Conservation (phyloP, 1,140 invertebrate species). For the Ceratina japonica region DNA sequence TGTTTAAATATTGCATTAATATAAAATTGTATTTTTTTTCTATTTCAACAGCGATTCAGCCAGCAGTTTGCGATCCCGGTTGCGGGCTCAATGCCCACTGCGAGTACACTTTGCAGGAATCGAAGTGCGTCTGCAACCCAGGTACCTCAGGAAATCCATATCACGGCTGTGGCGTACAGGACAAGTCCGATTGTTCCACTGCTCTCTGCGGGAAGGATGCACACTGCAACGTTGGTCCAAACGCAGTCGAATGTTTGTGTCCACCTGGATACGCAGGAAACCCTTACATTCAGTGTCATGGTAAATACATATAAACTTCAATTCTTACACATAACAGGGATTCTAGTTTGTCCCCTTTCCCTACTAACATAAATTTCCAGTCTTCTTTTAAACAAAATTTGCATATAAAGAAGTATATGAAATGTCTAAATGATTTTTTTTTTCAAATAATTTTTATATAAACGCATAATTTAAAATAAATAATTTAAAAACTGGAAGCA, state of each 20-base stretch:
- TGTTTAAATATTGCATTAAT: no score
- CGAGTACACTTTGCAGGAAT: constrained; percentile 86
- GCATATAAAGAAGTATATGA: no score
- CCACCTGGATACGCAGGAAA: constrained; percentile 91
- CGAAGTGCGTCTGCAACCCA: constrained; percentile 90
- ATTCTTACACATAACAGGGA: not conserved
- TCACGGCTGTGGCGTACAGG: constrained; percentile 85
- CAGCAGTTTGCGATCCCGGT: constrained; percentile 88
- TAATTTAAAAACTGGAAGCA: no score
- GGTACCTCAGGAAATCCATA: constrained; percentile 94
- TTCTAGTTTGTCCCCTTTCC: no score
- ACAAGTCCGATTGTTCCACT: constrained; percentile 86
- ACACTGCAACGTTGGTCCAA: constrained; percentile 86
- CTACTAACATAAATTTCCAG: no score
- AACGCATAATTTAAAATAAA: no score
- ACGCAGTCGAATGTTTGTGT: constrained; percentile 89
- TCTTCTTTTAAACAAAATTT: no score
- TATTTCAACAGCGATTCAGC: constrained; percentile 82
- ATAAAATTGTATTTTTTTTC: no score
- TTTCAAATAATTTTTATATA: no score
- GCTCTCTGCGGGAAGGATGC: constrained; percentile 89
- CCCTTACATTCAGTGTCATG: constrained; percentile 91
- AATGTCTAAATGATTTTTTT: no score
- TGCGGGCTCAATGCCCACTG: constrained; percentile 93
- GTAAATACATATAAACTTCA: constrained; percentile 41